Evolutionary conservation across 2,797 vertebrate genomes (phyloP).

Genomic region (Sebastes melanostomus): DNA sequence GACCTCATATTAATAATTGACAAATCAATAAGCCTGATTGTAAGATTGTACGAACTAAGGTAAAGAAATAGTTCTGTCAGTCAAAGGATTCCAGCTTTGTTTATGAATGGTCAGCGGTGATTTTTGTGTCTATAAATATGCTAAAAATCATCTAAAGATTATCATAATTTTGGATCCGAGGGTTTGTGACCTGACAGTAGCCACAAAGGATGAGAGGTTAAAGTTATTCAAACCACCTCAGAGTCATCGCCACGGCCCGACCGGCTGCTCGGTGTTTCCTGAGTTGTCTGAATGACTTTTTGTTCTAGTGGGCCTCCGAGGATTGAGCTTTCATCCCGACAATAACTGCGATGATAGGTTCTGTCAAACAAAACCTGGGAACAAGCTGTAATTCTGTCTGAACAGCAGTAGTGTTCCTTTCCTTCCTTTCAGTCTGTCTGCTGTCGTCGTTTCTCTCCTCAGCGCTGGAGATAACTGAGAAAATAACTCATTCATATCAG

Average conservation of each 20-base stretch:
- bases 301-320: conserved; percentile 72
- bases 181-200: conserved; percentile 35
- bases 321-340: conserved; percentile 71
- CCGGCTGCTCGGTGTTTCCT: conserved; percentile 72
- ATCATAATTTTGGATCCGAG: neutral
- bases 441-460: conserved; percentile 37
- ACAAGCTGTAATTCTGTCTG: conserved; percentile 72
- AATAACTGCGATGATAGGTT: conserved; percentile 74
- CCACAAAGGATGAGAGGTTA: conserved; percentile 74
- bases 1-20: neutral
- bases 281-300: conserved; percentile 73
- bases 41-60: neutral
- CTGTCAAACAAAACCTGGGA: conserved; percentile 80
- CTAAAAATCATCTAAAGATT: neutral
- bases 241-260: conserved; percentile 23
- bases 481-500: conserved; percentile 26
- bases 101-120: neutral
- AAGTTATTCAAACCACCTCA: conserved; percentile 70
- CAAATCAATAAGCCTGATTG: neutral
- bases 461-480: conserved; percentile 14
- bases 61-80: neutral
- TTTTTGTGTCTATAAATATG: neutral
- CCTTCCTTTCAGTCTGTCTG: conserved; percentile 36
- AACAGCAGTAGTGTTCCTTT: conserved; percentile 17
- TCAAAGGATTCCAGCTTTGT: neutral